phyloP scores from a whole-genome alignment of 1,140 invertebrate species.

The Diprion similis region DNA sequence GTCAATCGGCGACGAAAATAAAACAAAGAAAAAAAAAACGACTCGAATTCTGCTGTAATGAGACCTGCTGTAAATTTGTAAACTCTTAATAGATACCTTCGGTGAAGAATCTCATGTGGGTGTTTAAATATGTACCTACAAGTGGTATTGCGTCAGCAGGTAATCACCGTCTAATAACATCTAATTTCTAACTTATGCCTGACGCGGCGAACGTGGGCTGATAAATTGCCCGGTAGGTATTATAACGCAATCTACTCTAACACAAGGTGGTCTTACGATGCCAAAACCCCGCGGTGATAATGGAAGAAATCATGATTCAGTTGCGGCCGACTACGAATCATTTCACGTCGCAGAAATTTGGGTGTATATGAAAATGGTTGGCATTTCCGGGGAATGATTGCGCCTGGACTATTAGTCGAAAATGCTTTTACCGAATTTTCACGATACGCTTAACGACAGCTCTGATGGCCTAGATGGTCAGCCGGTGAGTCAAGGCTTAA shows the following conservation, averaged over 20 bases:
- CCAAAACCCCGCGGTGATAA: background rate
- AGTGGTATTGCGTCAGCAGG: background rate
- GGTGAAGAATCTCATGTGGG: background rate
- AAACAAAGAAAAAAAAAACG: background rate
- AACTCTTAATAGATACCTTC: slow-evolving; percentile 1
- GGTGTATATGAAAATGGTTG: background rate
- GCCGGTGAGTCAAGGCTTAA: no score
- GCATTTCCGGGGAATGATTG: background rate
- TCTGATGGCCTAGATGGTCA: no score
- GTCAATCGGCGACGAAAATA: background rate
- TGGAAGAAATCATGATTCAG: background rate
- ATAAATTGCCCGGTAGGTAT: background rate
- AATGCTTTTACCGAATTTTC: slow-evolving; percentile 1
- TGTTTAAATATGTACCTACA: background rate
- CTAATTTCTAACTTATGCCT: slow-evolving; percentile 5
- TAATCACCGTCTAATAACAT: background rate
- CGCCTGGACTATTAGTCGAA: background rate
- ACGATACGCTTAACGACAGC: background rate
- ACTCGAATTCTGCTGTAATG: background rate
- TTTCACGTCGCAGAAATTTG: background rate
- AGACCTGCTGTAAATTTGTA: background rate
- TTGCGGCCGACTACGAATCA: background rate
- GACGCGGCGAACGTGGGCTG: slow-evolving; percentile 4
- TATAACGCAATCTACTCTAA: slow-evolving; percentile 1
- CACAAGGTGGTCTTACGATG: background rate